Percentiles rank a stretch among this genome's conserved stretches.
phyloP scores from a whole-genome alignment of 2,113 vertebrate species.

The Macaca mulatta region DNA sequence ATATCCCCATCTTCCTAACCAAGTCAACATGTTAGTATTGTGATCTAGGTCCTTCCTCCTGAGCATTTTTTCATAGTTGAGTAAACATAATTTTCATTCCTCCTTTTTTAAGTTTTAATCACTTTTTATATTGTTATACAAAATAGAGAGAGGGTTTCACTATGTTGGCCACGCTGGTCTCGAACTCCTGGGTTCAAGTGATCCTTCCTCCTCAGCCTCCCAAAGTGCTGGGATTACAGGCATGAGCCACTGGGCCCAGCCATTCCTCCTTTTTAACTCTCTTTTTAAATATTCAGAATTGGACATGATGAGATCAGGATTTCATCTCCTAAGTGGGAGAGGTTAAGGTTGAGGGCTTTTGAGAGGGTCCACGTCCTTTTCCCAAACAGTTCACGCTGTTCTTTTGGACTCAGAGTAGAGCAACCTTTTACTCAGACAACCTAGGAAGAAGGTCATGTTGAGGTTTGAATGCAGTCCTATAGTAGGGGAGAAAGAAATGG shows the following conservation, averaged over 20 bases:
- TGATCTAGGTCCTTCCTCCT: not conserved
- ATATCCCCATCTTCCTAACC: not conserved
- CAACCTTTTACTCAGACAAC: not conserved
- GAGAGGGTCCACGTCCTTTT: not conserved
- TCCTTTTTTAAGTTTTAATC: not conserved
- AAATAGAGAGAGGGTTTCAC: no score
- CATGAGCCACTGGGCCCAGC: no score
- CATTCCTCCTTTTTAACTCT: not conserved
- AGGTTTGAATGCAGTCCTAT: not conserved
- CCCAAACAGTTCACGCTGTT: not conserved
- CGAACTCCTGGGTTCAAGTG: no score
- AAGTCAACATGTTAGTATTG: not conserved
- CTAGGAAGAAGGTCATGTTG: not conserved
- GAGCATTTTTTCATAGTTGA: not conserved
- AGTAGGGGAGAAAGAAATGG: not conserved
- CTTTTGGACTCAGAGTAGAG: not conserved
- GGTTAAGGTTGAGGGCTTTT: not conserved
- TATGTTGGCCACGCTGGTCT: no score
- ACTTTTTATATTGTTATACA: no score
- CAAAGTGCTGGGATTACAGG: no score
- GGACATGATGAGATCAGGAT: not conserved
- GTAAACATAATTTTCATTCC: not conserved
- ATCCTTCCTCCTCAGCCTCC: no score
- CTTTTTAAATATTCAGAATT: not conserved
- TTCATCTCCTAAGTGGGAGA: not conserved